Percentiles rank a stretch among this genome's conserved stretches.
Evolutionary conservation across 1,140 invertebrate genomes (phyloP).

Genomic region (Trichonephila inaurata): DNA sequence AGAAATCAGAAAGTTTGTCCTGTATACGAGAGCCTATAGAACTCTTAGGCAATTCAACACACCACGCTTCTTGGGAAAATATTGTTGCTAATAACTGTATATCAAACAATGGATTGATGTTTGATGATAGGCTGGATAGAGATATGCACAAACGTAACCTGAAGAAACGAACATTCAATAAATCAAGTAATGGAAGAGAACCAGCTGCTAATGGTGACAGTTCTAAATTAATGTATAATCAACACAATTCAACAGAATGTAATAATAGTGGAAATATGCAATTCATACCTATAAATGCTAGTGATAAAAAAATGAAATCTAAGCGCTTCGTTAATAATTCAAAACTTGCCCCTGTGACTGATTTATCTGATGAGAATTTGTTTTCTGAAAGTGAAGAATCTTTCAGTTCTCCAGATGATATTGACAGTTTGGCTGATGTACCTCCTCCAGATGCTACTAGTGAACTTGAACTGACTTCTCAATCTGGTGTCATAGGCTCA

Average conservation of each 20-base stretch:
- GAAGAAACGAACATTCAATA: slow-evolving; percentile 61
- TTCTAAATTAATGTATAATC: slow-evolving; percentile 58
- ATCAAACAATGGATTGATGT: slow-evolving; percentile 40
- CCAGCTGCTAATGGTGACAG: slow-evolving; percentile 23
- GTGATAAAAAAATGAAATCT: slow-evolving; percentile 55
- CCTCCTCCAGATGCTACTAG: slow-evolving; percentile 43
- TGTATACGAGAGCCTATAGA: slow-evolving; percentile 71
- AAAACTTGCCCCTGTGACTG: slow-evolving; percentile 68
- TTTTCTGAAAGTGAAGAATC: slow-evolving; percentile 72
- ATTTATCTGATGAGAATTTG: slow-evolving; percentile 68
- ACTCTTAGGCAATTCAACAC: slow-evolving; percentile 77
- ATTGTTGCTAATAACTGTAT: slow-evolving; percentile 63
- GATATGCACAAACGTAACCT: slow-evolving; percentile 64
- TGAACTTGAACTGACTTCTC: slow-evolving; percentile 66
- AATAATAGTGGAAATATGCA: slow-evolving; percentile 28
- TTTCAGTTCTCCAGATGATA: slow-evolving; percentile 57
- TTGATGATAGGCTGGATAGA: slow-evolving; percentile 69
- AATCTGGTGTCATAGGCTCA: slow-evolving; percentile 53
- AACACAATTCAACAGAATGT: slow-evolving; percentile 50
- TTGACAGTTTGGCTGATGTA: slow-evolving; percentile 53
- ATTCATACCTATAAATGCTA: slow-evolving; percentile 4
- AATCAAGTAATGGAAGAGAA: neutral
- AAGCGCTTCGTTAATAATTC: slow-evolving; percentile 39
- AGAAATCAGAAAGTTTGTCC: slow-evolving; percentile 70
- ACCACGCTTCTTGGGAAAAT: slow-evolving; percentile 74